A percentile compares a stretch with the other conserved stretches of the same genome.
Conservation (phyloP, 1,140 invertebrate species). For the Pollicipes pollicipes region DNA sequence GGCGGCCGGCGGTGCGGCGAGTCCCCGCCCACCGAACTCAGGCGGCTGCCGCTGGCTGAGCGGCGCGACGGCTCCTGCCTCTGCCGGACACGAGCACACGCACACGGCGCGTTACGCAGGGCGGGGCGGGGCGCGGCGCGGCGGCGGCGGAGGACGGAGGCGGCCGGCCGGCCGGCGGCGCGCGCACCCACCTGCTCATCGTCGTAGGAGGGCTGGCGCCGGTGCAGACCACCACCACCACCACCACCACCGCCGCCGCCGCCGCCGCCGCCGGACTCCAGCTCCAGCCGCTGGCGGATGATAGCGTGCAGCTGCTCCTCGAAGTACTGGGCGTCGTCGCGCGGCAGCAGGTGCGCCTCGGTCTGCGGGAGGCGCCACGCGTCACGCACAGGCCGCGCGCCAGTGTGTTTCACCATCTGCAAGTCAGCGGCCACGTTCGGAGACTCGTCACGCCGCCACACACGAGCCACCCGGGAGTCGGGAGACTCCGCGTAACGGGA, state of each 20-base stretch:
- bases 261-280: neutral
- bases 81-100: neutral
- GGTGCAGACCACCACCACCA: neutral
- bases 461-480: no score
- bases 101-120: neutral
- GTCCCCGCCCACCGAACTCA: neutral
- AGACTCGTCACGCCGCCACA: no score
- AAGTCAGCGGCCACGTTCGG: no score
- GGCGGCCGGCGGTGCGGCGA: no score
- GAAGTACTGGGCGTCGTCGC: conserved; percentile 1
- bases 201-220: neutral
- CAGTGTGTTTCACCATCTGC: no score
- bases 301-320: neutral
- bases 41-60: no score
- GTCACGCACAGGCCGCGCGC: neutral
- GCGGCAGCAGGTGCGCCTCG: neutral
- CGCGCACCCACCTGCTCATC: neutral
- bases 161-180: neutral
- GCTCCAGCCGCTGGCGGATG: neutral
- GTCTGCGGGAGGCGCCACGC: neutral
- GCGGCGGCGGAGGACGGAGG: no score
- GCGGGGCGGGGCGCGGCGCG: no score
- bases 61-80: neutral
- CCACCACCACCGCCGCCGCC: neutral
- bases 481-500: no score